phyloP scores from a whole-genome alignment of 35 echinoderm and acorn worm species.

The Strongylocentrotus purpuratus region DNA sequence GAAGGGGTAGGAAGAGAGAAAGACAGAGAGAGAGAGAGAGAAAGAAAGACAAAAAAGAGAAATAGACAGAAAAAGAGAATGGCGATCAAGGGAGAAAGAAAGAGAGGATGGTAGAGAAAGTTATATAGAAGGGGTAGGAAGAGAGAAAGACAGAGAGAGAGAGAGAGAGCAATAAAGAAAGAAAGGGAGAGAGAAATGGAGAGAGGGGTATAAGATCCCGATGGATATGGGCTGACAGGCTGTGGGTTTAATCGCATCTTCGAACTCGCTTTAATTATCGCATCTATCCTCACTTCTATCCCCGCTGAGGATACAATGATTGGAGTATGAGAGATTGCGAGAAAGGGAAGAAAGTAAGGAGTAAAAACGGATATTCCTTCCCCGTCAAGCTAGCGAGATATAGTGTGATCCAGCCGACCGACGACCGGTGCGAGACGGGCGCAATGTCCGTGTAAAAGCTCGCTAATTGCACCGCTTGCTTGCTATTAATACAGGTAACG shows the following conservation, averaged over 20 bases:
- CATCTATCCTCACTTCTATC: slow-evolving; percentile 30
- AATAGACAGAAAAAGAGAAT: too few relatives aligned
- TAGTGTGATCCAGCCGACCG: background rate
- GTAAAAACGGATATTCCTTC: background rate
- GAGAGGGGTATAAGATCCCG: background rate
- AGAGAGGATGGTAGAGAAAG: background rate
- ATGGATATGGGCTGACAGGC: slow-evolving; percentile 22
- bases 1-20: too few relatives aligned
- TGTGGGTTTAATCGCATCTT: slow-evolving; percentile 40
- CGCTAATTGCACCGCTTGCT: slow-evolving; percentile 36
- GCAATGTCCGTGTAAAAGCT: slow-evolving; percentile 47
- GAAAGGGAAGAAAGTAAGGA: background rate
- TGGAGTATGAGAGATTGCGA: background rate
- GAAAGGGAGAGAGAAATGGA: background rate
- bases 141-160: background rate
- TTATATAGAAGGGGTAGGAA: background rate
- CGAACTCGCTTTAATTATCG: slow-evolving; percentile 54
- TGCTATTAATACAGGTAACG: slow-evolving; percentile 47
- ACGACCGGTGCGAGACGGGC: slow-evolving; percentile 26
- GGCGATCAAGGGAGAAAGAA: too few relatives aligned
- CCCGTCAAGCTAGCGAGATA: background rate
- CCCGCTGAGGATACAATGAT: background rate
- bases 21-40: too few relatives aligned
- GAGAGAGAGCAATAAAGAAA: background rate
- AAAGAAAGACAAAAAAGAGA: too few relatives aligned